These are phyloP conservation scores for Pseudococcus longispinus DNA, from an alignment of 2,888 invertebrate species.

Conservation along the genomic window DNA sequence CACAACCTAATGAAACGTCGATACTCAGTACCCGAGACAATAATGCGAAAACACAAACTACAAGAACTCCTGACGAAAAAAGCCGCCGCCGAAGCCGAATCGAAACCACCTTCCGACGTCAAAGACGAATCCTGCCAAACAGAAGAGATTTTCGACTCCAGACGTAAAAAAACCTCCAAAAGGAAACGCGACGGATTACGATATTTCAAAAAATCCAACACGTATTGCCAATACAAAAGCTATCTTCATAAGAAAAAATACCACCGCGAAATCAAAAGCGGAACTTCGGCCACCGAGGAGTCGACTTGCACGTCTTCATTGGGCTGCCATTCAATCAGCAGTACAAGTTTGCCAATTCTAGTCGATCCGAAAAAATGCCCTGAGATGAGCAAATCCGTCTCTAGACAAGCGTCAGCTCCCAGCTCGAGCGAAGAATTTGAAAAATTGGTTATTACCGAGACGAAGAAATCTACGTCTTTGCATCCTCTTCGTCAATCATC, in stretches of 20 bases:
- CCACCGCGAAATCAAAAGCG: not conserved
- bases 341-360: not conserved
- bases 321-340: not conserved
- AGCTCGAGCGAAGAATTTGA: slow-evolving; percentile 32
- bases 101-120: not conserved
- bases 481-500: not conserved
- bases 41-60: slow-evolving; percentile 53
- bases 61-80: slow-evolving; percentile 34
- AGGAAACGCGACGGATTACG: slow-evolving; percentile 44
- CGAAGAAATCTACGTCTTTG: not conserved
- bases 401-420: not conserved
- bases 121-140: slow-evolving; percentile 53
- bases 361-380: not conserved
- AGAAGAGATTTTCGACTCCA: not conserved
- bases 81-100: not conserved
- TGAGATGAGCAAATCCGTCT: not conserved
- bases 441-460: not conserved
- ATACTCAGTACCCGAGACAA: slow-evolving; percentile 53
- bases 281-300: not conserved
- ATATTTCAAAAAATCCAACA: slow-evolving; percentile 41
- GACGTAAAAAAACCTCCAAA: not conserved
- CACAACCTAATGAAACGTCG: slow-evolving; percentile 52
- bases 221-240: slow-evolving; percentile 51
- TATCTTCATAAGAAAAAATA: slow-evolving; percentile 31
- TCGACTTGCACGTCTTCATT: not conserved